phyloP scores from a whole-genome alignment of 1,140 invertebrate species.

The Macrostomum lignano region DNA sequence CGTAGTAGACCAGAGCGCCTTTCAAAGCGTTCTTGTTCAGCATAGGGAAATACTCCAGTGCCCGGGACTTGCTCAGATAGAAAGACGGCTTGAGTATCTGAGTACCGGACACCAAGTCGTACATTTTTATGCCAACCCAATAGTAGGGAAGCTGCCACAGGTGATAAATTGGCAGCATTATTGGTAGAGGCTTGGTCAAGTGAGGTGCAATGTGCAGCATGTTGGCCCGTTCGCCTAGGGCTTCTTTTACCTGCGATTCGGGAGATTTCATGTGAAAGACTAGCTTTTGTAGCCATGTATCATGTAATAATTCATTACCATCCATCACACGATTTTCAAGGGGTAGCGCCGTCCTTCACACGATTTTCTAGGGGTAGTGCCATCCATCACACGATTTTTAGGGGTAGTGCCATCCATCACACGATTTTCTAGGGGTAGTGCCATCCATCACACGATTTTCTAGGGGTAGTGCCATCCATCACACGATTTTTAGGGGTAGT shows the following conservation, averaged over 20 bases:
- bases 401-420: no score
- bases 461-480: no score
- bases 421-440: no score
- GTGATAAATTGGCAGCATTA: constrained; percentile 92
- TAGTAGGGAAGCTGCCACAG: constrained; percentile 94
- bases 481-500: no score
- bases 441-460: no score
- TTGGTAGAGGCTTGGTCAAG: constrained; percentile 73
- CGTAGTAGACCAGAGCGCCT: constrained; percentile 92
- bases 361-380: no score
- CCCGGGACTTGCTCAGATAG: constrained; percentile 61
- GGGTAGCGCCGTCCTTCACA: constrained; percentile 26
- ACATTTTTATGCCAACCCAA: constrained; percentile 92
- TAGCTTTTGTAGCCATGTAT: background rate
- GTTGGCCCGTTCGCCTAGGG: constrained; percentile 66
- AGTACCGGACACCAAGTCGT: constrained; percentile 78
- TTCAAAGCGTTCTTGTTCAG: constrained; percentile 56
- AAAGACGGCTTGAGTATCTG: constrained; percentile 82
- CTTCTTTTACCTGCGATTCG: no score
- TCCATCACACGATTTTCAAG: no score
- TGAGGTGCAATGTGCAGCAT: constrained; percentile 82
- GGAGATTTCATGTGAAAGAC: constrained; percentile 45
- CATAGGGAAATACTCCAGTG: constrained; percentile 91
- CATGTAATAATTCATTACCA: no score
- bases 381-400: no score